These are phyloP conservation scores for Heliconius sara DNA, from an alignment of 2,888 invertebrate genomes.

Conservation along the genomic window DNA sequence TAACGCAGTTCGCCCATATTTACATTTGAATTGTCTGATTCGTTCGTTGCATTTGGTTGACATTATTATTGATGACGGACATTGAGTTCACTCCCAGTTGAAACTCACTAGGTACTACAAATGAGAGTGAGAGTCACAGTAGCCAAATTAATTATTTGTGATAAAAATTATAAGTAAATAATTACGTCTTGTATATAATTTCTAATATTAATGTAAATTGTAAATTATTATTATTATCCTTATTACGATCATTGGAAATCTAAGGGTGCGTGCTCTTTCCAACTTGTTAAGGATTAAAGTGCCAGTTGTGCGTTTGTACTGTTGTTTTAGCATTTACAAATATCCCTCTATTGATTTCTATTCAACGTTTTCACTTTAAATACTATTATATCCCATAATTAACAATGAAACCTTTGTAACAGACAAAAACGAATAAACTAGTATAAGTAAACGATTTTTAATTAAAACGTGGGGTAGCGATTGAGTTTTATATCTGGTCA, in stretches of 20 bases:
- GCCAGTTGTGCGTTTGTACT: conserved; percentile 70
- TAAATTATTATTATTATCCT: conserved; percentile 64
- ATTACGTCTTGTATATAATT: conserved; percentile 13
- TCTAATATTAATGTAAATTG: conserved; percentile 68
- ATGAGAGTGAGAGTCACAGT: not conserved
- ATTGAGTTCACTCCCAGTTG: conserved; percentile 9
- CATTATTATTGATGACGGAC: conserved; percentile 55
- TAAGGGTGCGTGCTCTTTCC: conserved; percentile 70
- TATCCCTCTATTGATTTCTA: conserved; percentile 66
- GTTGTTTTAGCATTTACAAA: conserved; percentile 64
- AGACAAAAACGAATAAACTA: conserved; percentile 32
- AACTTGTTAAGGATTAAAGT: conserved; percentile 70
- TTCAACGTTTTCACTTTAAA: conserved; percentile 60
- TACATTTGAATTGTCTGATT: conserved; percentile 76
- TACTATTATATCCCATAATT: conserved; percentile 50
- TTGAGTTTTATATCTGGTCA: conserved; percentile 51
- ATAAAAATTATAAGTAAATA: not conserved
- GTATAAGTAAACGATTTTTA: conserved; percentile 48
- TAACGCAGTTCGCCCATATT: conserved; percentile 70
- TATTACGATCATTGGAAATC: conserved; percentile 51
- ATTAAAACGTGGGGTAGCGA: conserved; percentile 47
- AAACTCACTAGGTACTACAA: not conserved
- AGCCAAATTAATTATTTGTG: not conserved
- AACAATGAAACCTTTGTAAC: conserved; percentile 50
- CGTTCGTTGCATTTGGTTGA: conserved; percentile 68